phyloP scores from a whole-genome alignment of 2,797 vertebrate species.

The Bufotes viridis region DNA sequence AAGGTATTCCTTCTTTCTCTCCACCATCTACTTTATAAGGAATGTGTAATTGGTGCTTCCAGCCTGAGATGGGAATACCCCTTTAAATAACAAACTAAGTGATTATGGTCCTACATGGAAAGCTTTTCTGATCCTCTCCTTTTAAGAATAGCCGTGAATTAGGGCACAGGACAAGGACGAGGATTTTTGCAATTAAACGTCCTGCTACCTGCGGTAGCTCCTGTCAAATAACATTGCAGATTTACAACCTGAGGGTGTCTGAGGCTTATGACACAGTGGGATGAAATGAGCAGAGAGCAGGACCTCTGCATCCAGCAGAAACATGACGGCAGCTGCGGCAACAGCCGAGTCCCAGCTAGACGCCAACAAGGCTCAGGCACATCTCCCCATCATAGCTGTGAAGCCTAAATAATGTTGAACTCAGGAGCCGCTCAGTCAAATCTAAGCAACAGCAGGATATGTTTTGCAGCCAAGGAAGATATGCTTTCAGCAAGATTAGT shows the following conservation, averaged over 20 bases:
- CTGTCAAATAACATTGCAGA: conserved; percentile 55
- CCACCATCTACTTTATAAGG: too few species aligned
- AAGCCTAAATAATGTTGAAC: conserved; percentile 5
- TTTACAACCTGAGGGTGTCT: conserved; percentile 10
- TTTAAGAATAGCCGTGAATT: conserved; percentile 27
- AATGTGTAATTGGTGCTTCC: too few species aligned
- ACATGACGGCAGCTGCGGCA: background rate
- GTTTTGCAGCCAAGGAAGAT: background rate
- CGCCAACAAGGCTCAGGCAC: background rate
- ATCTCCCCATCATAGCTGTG: conserved; percentile 12
- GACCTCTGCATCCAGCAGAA: conserved; percentile 12
- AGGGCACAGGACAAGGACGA: background rate
- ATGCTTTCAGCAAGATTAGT: background rate
- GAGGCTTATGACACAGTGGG: background rate
- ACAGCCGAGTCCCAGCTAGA: background rate
- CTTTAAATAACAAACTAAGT: conserved; percentile 40
- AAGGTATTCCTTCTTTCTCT: too few species aligned
- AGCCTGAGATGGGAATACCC: too few species aligned
- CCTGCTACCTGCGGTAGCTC: conserved; percentile 48
- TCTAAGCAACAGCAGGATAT: background rate
- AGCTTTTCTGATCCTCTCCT: conserved; percentile 4
- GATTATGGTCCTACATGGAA: conserved; percentile 22
- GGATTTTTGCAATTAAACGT: conserved; percentile 50
- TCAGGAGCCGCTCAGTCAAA: background rate
- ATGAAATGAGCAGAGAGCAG: background rate